phyloP scores from a whole-genome alignment of 2,888 invertebrate genomes.

The Dolichopus griseipennis region DNA sequence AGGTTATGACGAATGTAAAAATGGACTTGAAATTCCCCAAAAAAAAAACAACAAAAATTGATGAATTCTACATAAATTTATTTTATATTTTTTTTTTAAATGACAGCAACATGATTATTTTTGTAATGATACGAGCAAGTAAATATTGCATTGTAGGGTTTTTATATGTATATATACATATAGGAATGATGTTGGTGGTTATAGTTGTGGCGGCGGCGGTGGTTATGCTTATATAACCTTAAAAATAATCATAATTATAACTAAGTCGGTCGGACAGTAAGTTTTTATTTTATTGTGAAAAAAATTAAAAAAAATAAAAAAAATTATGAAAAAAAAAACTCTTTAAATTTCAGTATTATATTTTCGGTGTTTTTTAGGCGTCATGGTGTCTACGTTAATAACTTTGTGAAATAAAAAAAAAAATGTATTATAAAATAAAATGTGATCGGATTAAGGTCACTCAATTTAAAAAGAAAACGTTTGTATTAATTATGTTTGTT shows the following conservation, averaged over 20 bases:
- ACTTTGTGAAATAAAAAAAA: not conserved
- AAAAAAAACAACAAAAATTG: too few species aligned
- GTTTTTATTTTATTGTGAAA: not conserved
- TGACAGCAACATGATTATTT: not conserved
- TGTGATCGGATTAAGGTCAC: not conserved
- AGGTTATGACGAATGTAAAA: not conserved
- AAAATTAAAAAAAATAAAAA: not conserved
- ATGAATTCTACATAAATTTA: not conserved
- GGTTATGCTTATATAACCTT: not conserved
- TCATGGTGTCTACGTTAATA: conserved; percentile 13
- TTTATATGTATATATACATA: not conserved
- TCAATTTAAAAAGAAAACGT: not conserved
- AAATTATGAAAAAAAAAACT: not conserved
- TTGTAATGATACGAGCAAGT: not conserved
- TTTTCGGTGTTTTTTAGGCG: conserved; percentile 2
- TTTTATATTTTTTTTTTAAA: not conserved
- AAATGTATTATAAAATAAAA: not conserved
- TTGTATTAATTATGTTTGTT: not conserved
- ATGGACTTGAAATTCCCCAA: not conserved
- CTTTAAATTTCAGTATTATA: not conserved
- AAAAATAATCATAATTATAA: conserved; percentile 1
- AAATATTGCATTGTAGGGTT: too few species aligned
- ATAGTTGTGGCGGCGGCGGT: not conserved
- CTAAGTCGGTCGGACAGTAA: not conserved
- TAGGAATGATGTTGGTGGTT: not conserved